Percentiles rank a stretch among this genome's conserved stretches.
These are phyloP conservation scores for Pedionomus torquatus DNA, from an alignment of 2,113 vertebrate genomes.

Conservation along the genomic window DNA sequence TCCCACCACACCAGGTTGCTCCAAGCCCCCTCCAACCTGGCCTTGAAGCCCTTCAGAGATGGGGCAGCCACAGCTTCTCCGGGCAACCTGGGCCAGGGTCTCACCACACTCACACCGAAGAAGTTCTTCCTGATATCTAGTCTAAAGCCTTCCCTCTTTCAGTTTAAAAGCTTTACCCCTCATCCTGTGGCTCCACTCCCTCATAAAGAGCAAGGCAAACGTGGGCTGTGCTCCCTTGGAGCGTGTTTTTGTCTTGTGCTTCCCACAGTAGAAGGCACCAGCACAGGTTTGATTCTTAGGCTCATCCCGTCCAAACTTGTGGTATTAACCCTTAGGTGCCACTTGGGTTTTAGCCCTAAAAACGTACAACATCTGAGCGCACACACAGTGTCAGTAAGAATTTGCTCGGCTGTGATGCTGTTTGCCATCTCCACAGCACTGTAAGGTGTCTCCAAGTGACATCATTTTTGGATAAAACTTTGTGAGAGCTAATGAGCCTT, in stretches of 20 bases:
- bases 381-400: background rate
- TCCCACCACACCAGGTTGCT: too few species aligned
- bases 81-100: too few species aligned
- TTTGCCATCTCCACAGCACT: background rate
- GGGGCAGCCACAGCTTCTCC: too few species aligned
- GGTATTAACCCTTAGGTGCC: constrained; percentile 59
- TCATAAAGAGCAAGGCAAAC: background rate
- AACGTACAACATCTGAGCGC: background rate
- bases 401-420: background rate
- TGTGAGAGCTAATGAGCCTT: background rate
- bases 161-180: too few species aligned
- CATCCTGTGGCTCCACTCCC: too few species aligned
- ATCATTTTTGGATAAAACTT: background rate
- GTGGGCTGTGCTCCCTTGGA: too few species aligned
- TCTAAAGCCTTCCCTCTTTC: too few species aligned
- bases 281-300: constrained; percentile 75
- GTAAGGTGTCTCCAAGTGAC: background rate
- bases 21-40: too few species aligned
- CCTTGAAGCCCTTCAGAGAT: too few species aligned
- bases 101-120: too few species aligned
- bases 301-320: constrained; percentile 55
- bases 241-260: constrained; percentile 57
- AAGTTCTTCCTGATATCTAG: too few species aligned
- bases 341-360: constrained; percentile 13
- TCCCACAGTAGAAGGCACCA: constrained; percentile 72